Conservation (phyloP, 2,113 vertebrate species). For the Galbula dea region DNA sequence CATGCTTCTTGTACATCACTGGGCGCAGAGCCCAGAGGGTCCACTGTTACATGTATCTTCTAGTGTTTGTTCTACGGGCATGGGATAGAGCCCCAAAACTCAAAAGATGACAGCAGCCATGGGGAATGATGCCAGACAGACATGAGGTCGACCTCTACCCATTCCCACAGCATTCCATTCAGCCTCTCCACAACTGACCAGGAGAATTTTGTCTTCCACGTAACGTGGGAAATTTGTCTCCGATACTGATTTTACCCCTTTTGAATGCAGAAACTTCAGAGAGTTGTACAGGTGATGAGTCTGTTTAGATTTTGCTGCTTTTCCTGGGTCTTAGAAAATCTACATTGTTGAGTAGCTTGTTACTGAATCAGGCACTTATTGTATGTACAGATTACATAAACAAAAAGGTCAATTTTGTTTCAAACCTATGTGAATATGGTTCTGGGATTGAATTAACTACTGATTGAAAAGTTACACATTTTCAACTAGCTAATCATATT, state of each 20-base stretch:
- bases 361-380: constrained; percentile 58
- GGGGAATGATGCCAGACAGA: background rate
- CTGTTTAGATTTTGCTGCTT: constrained; percentile 15
- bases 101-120: background rate
- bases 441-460: constrained; percentile 43
- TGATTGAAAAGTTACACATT: constrained; percentile 58
- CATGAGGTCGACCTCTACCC: rapidly evolving
- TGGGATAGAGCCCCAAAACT: background rate
- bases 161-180: background rate
- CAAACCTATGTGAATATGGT: constrained; percentile 39
- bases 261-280: background rate
- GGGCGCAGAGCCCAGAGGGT: background rate
- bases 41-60: background rate
- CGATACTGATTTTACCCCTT: background rate
- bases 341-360: constrained; percentile 23
- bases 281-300: constrained; percentile 25
- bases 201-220: background rate
- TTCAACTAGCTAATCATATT: constrained; percentile 31
- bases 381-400: constrained; percentile 56
- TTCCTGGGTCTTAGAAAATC: background rate
- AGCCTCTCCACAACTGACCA: background rate
- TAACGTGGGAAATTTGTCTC: background rate
- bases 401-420: constrained; percentile 67
- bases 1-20: background rate
- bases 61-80: background rate